These are phyloP conservation scores for Stratiomys singularior DNA, from an alignment of 2,888 invertebrate species.

Conservation along the genomic window DNA sequence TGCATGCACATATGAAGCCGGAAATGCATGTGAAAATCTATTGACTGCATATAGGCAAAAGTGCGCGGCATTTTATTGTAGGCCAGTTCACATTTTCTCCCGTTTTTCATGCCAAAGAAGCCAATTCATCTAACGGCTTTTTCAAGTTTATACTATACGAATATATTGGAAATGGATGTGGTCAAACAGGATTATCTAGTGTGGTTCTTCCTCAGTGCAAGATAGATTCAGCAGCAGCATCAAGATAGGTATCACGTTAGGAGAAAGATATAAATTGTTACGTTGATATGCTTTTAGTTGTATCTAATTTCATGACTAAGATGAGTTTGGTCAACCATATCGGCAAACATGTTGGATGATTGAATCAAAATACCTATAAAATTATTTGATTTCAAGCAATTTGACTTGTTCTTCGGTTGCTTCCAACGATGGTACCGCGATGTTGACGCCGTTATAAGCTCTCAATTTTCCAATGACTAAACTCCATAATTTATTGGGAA, in stretches of 20 bases:
- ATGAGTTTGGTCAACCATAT: not conserved
- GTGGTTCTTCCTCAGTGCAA: not conserved
- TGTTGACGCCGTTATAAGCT: not conserved
- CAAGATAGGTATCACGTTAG: no score
- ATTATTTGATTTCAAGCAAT: not conserved
- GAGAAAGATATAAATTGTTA: no score
- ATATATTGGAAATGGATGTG: not conserved
- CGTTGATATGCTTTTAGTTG: not conserved
- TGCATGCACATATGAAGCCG: conserved; percentile 3
- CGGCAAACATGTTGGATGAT: not conserved
- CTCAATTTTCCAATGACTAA: not conserved
- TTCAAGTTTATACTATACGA: conserved; percentile 13
- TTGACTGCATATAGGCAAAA: not conserved
- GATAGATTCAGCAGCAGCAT: not conserved
- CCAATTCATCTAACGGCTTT: conserved; percentile 9
- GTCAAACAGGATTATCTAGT: conserved; percentile 29
- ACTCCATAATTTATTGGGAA: not conserved
- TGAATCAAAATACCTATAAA: conserved; percentile 4
- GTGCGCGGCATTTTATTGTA: conserved; percentile 3
- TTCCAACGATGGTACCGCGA: not conserved
- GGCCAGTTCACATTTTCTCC: not conserved
- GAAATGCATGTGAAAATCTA: conserved; percentile 14
- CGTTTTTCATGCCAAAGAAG: not conserved
- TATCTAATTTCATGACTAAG: not conserved
- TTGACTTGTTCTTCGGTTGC: conserved; percentile 5